Evolutionary conservation across 2,797 vertebrate species (phyloP).

Genomic region (Orientallactaga sibirica): DNA sequence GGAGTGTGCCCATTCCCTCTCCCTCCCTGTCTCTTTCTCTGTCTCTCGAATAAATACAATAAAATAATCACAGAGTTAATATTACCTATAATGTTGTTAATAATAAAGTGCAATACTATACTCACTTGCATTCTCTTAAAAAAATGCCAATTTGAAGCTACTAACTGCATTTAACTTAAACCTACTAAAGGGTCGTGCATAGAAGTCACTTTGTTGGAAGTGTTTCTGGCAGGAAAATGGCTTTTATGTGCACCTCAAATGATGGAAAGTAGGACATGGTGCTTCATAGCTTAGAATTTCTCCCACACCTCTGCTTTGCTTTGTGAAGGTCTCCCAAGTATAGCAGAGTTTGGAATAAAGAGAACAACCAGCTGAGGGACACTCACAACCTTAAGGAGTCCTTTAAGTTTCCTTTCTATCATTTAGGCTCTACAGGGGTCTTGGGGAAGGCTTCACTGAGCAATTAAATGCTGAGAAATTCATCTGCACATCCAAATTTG

Average conservation of each 20-base stretch:
- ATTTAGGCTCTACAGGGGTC: conserved; percentile 50
- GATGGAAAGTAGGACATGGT: neutral
- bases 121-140: conserved; percentile 52
- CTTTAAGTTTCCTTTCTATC: conserved; percentile 50
- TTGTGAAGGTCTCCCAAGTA: neutral
- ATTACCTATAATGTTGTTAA: neutral
- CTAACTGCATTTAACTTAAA: neutral
- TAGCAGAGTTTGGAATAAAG: conserved; percentile 6
- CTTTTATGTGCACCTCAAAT: neutral
- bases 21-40: too few species aligned
- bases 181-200: neutral
- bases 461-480: conserved; percentile 70
- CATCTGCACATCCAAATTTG: conserved; percentile 66
- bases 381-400: neutral
- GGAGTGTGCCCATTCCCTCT: too few species aligned
- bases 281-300: neutral
- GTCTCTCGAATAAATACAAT: neutral
- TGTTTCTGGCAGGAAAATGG: neutral
- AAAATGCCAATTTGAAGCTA: neutral
- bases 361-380: conserved; percentile 11
- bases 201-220: neutral
- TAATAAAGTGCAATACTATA: neutral
- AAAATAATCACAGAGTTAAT: neutral
- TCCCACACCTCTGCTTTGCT: neutral
- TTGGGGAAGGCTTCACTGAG: conserved; percentile 50